Percentiles rank a stretch among this genome's conserved stretches.
Conservation (phyloP, 2,888 invertebrate genomes). For the Germaria angustata region DNA sequence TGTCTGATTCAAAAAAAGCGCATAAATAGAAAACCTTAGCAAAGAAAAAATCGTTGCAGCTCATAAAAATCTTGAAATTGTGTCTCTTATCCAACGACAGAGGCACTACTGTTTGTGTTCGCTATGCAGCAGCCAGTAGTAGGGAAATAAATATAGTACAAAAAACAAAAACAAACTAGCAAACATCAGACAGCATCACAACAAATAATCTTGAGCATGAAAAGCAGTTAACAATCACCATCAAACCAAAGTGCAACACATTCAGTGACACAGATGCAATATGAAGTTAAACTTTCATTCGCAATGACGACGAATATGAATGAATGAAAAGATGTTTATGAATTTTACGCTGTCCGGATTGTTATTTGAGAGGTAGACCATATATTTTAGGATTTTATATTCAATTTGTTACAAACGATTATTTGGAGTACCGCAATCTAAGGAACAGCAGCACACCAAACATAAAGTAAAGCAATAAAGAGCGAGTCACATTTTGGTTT, state of each 20-base stretch:
- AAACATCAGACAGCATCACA: slow-evolving; percentile 45
- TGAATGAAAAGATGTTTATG: slow-evolving; percentile 55
- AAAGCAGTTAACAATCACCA: slow-evolving; percentile 66
- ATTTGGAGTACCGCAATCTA: slow-evolving; percentile 47
- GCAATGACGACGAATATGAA: slow-evolving; percentile 37
- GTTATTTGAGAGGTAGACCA: slow-evolving; percentile 52
- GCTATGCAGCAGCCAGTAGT: not conserved
- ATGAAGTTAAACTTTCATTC: not conserved
- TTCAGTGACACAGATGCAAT: not conserved
- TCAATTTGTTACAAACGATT: slow-evolving; percentile 61
- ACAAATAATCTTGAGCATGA: slow-evolving; percentile 62
- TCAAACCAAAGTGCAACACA: slow-evolving; percentile 27
- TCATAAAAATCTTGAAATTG: slow-evolving; percentile 58
- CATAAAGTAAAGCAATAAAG: not conserved
- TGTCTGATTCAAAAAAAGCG: slow-evolving; percentile 28
- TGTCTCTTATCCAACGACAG: slow-evolving; percentile 39
- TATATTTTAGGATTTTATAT: slow-evolving; percentile 60
- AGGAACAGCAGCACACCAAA: not conserved
- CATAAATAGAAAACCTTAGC: slow-evolving; percentile 16
- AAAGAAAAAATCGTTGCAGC: slow-evolving; percentile 66
- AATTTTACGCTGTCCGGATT: slow-evolving; percentile 35
- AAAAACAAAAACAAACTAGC: slow-evolving; percentile 7
- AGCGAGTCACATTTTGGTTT: not conserved
- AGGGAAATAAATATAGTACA: not conserved
- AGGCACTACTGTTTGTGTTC: slow-evolving; percentile 54